These are phyloP conservation scores for Lydus trimaculatus DNA, from an alignment of 2,888 invertebrate species.

Conservation along the genomic window DNA sequence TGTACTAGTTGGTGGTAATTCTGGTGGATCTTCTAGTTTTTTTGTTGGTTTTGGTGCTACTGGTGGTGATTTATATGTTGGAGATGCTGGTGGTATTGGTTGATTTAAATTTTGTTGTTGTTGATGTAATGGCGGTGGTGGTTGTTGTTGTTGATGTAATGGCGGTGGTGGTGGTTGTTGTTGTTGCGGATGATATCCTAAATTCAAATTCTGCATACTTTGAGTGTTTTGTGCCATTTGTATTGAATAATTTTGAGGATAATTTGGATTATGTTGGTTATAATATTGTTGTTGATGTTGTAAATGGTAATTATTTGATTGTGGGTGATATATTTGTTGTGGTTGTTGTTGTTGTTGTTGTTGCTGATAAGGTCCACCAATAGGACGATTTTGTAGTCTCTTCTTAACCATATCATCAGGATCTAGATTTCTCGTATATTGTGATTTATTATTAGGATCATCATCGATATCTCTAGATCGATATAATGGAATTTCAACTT, in stretches of 20 bases:
- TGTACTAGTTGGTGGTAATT: constrained; percentile 73
- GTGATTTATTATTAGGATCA: constrained; percentile 39
- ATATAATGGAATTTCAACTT: constrained; percentile 45
- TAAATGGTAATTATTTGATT: constrained; percentile 54
- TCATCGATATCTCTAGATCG: constrained; percentile 41
- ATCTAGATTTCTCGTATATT: constrained; percentile 70
- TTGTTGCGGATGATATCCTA: constrained; percentile 45
- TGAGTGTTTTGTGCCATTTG: constrained; percentile 55
- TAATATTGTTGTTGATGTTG: constrained; percentile 44
- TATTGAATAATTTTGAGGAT: constrained; percentile 38
- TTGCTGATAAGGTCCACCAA: constrained; percentile 52
- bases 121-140: constrained; percentile 19
- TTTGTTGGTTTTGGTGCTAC: constrained; percentile 65
- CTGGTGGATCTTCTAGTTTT: constrained; percentile 62
- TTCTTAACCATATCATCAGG: constrained; percentile 61
- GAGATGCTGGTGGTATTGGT: constrained; percentile 49
- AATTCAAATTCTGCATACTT: constrained; percentile 56
- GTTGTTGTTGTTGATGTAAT: constrained; percentile 49
- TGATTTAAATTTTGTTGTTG: constrained; percentile 27
- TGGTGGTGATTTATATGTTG: constrained; percentile 61
- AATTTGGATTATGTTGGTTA: constrained; percentile 43
- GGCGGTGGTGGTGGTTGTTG: constrained; percentile 22
- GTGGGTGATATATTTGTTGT: constrained; percentile 38
- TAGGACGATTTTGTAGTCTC: constrained; percentile 64
- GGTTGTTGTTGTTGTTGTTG: constrained; percentile 43